Evolutionary conservation across 2,797 vertebrate species (phyloP).

Genomic region (Phaenicophaeus curvirostris): DNA sequence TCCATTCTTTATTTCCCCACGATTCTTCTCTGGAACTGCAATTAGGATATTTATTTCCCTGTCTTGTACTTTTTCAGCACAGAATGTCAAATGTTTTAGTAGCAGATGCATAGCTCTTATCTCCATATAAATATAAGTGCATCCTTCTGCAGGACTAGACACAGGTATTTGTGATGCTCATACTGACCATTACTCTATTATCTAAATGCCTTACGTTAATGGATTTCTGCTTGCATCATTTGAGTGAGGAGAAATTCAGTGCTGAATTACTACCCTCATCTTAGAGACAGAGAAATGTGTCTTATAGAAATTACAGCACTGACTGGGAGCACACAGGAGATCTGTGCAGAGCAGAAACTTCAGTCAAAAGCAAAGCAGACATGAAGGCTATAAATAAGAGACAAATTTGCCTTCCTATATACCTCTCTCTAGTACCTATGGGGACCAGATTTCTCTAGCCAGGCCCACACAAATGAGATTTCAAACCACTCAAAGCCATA

Average conservation of each 20-base stretch:
- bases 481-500: neutral
- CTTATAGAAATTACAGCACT: neutral
- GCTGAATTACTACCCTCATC: neutral
- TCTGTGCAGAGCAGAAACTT: neutral
- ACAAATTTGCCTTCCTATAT: neutral
- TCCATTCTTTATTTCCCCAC: neutral
- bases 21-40: neutral
- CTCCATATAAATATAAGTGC: neutral
- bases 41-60: constrained; percentile 38
- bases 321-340: neutral
- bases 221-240: constrained; percentile 20
- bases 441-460: neutral
- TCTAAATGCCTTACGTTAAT: neutral
- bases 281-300: neutral
- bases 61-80: neutral
- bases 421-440: neutral
- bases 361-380: neutral
- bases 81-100: neutral
- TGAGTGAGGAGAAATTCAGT: constrained; percentile 14
- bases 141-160: neutral
- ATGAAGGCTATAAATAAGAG: neutral
- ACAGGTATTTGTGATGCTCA: neutral
- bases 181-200: neutral
- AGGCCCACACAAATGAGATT: neutral
- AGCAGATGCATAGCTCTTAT: neutral